These are phyloP conservation scores for Ceratina australensis DNA, from an alignment of 1,140 invertebrate genomes.

Conservation along the genomic window DNA sequence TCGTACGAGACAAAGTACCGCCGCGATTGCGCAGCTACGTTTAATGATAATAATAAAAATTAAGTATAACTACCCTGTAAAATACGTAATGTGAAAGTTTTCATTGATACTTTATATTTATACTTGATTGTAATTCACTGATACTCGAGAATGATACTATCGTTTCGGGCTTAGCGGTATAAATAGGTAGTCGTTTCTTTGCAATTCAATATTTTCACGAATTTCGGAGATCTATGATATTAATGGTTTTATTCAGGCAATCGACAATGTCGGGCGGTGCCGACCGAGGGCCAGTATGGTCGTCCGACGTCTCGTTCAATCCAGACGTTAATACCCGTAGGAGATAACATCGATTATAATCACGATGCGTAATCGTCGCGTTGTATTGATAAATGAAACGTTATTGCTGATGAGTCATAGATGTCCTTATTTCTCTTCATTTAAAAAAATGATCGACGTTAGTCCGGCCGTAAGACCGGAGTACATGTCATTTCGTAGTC, in stretches of 20 bases:
- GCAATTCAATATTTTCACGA: constrained; percentile 56
- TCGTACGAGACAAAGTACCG: constrained; percentile 44
- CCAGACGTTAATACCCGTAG: neutral
- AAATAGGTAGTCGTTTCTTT: constrained; percentile 62
- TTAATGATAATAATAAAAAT: constrained; percentile 69
- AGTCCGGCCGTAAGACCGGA: too few relatives aligned
- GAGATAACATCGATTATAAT: too few relatives aligned
- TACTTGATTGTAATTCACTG: constrained; percentile 63
- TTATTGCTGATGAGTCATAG: too few relatives aligned
- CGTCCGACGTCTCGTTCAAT: constrained; percentile 1
- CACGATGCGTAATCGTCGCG: too few relatives aligned
- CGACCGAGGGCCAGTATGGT: constrained; percentile 8
- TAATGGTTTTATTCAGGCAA: constrained; percentile 40
- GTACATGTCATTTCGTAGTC: too few relatives aligned
- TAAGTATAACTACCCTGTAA: constrained; percentile 75
- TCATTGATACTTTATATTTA: constrained; percentile 69
- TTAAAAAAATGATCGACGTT: too few relatives aligned
- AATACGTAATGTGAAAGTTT: constrained; percentile 73
- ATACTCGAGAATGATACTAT: constrained; percentile 68
- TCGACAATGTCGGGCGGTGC: constrained; percentile 47
- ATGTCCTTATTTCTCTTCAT: too few relatives aligned
- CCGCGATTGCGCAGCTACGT: constrained; percentile 67
- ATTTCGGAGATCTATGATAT: constrained; percentile 43
- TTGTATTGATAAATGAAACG: too few relatives aligned
- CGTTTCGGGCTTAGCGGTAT: constrained; percentile 65